Evolutionary conservation across 2,113 vertebrate genomes (phyloP), one percentile per base, ranked within the genome.

Genomic region (Gadus macrocephalus): DNA sequence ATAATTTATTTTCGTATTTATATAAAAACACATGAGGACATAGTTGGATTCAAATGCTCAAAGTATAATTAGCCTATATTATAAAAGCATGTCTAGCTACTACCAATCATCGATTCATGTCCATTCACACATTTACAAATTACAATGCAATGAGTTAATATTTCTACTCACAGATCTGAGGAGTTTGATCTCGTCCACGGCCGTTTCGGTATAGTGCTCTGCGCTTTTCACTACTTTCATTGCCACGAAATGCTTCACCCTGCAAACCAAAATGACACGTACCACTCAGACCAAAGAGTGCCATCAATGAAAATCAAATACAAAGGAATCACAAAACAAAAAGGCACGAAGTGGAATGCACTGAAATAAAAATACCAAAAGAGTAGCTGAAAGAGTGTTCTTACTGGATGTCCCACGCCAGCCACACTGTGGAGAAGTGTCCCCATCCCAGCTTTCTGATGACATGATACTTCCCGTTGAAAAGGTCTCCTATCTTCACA

Each of bases 181-280:
- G 79, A 99, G 87, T 77, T 96, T 97, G 87, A 99, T 99, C 87
- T 99, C 96, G 87, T 99, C 97, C 80, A 98, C 87, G 0, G 97
- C 97, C 0, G 97, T 99, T 89, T 99, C 97, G 0, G 97, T 99
- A 80, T 99, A 99, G 81, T 98, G 96, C 83, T 99, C 97, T 0
- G 97, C 97, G 81, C 97, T 98, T 89, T 99, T 99, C 78, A 99
- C 96, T 79, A 98, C 97, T 86, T 99, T 99, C 96, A 99, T 97
- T 15, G 97, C 97, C 85, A 99, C 96, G 90, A 99, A 98, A 56
- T 94, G 94, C 84, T 93, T 98, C 64, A 92, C 94, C 89, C 96
- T 98, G 83, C 22, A 85, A 14, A 80, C 68, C 72, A 86, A 70
- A 87, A 65, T 53, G 53, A 17, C 77, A 67, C 62, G 27, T 59